A percentile compares a stretch with the other conserved stretches of the same genome.
Conservation (phyloP, 2,888 invertebrate genomes). For the Drosophila antonietae region DNA sequence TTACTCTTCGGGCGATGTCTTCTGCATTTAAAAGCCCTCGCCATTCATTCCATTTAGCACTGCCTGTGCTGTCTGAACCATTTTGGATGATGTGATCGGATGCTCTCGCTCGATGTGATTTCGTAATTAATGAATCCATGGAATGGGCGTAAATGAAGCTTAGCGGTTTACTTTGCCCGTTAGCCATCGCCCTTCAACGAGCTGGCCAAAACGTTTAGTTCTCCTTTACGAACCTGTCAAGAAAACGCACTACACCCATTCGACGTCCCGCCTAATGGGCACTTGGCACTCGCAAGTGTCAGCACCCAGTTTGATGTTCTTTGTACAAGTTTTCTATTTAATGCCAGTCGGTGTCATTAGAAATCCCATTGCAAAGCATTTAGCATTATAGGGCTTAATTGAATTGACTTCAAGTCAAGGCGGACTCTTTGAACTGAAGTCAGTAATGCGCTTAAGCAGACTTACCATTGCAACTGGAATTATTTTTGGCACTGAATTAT, state of each 20-base stretch:
- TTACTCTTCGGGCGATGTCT: conserved; percentile 29
- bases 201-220: conserved; percentile 37
- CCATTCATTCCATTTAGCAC: conserved; percentile 31
- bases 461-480: neutral
- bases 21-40: conserved; percentile 60
- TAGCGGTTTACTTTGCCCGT: conserved; percentile 61
- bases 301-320: conserved; percentile 11
- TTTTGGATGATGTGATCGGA: conserved; percentile 69
- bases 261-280: conserved; percentile 23
- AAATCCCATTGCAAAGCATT: conserved; percentile 14
- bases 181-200: conserved; percentile 25
- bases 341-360: conserved; percentile 27
- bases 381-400: conserved; percentile 25
- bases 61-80: conserved; percentile 29
- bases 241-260: conserved; percentile 34
- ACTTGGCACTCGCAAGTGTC: conserved; percentile 25
- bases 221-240: conserved; percentile 41
- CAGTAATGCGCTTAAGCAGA: neutral
- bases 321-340: conserved; percentile 27
- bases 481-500: too few species aligned
- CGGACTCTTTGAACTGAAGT: neutral
- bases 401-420: conserved; percentile 9
- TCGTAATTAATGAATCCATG: conserved; percentile 72
- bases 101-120: conserved; percentile 71
- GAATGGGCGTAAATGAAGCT: conserved; percentile 61